These are phyloP conservation scores for Intellagama lesueurii DNA, from an alignment of 2,797 vertebrate species.

Conservation along the genomic window DNA sequence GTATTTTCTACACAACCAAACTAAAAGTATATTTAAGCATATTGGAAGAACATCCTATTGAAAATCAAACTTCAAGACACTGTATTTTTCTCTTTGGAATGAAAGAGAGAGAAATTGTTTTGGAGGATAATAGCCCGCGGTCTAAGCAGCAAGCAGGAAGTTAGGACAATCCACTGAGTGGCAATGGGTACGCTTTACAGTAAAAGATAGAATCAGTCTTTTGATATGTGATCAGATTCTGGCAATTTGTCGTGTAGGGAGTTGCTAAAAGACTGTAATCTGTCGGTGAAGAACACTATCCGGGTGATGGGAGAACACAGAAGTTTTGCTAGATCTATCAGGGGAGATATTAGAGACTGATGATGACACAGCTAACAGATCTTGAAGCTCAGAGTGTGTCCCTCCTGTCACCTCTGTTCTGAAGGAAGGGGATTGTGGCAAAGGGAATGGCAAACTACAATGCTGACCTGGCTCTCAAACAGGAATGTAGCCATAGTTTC, in stretches of 20 bases:
- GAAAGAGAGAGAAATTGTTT: neutral
- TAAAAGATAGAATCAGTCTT: neutral
- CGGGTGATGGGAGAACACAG: neutral
- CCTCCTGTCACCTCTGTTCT: neutral
- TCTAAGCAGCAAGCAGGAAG: neutral
- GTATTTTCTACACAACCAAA: neutral
- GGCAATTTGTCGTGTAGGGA: slow-evolving; percentile 12
- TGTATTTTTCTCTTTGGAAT: slow-evolving; percentile 38
- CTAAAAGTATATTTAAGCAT: neutral
- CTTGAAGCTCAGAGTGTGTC: neutral
- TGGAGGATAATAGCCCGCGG: slow-evolving; percentile 7
- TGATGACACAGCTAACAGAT: neutral
- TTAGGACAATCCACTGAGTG: neutral
- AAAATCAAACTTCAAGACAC: slow-evolving; percentile 35
- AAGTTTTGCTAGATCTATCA: slow-evolving; percentile 15
- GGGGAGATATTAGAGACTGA: slow-evolving; percentile 13
- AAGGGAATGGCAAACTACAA: neutral
- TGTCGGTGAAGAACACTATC: neutral
- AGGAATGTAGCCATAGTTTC: neutral
- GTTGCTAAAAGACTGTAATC: slow-evolving; percentile 36
- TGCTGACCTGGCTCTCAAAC: neutral
- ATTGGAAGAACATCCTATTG: slow-evolving; percentile 31
- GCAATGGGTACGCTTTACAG: neutral
- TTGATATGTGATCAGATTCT: neutral
- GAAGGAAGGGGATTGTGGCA: neutral